Conservation (phyloP, 2,113 vertebrate species). For the Etheostoma spectabile region DNA sequence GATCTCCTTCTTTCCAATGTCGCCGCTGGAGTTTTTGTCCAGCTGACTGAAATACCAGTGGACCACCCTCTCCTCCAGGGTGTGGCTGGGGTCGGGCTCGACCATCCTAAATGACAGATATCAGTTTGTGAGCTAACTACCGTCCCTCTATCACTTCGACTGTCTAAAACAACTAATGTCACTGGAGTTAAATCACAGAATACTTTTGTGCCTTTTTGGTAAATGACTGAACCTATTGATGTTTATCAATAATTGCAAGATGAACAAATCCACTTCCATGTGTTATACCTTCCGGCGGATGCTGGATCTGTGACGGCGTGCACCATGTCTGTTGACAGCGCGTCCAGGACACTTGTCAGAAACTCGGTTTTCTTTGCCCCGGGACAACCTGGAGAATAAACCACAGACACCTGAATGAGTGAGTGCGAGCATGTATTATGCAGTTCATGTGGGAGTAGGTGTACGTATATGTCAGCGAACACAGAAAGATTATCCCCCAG, state of each 20-base stretch:
- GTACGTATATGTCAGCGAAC: slow-evolving; percentile 32
- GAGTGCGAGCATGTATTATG: slow-evolving; percentile 31
- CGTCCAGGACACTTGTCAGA: slow-evolving; percentile 96
- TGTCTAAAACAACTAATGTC: not conserved
- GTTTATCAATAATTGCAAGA: slow-evolving; percentile 22
- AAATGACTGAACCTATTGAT: slow-evolving; percentile 19
- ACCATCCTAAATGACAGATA: slow-evolving; percentile 84
- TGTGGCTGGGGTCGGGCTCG: slow-evolving; percentile 96
- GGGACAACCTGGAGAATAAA: slow-evolving; percentile 90
- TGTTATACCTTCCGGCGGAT: slow-evolving; percentile 88
- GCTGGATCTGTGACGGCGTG: slow-evolving; percentile 93
- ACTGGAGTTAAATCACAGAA: not conserved
- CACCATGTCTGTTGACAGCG: slow-evolving; percentile 97
- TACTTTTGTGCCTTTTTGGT: not conserved
- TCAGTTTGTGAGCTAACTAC: slow-evolving; percentile 11
- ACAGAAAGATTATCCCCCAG: slow-evolving; percentile 22
- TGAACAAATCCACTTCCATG: slow-evolving; percentile 22
- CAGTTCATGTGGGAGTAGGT: slow-evolving; percentile 18
- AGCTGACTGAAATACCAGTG: slow-evolving; percentile 97
- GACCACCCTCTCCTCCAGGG: slow-evolving; percentile 95
- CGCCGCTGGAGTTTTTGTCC: slow-evolving; percentile 94
- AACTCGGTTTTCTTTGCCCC: slow-evolving; percentile 96
- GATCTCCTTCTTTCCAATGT: slow-evolving; percentile 97
- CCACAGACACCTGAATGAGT: slow-evolving; percentile 48
- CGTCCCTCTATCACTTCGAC: too few relatives aligned